Base-by-base conservation (phyloP, 2,888 invertebrate genomes). In the Girardia tigrina region DNA sequence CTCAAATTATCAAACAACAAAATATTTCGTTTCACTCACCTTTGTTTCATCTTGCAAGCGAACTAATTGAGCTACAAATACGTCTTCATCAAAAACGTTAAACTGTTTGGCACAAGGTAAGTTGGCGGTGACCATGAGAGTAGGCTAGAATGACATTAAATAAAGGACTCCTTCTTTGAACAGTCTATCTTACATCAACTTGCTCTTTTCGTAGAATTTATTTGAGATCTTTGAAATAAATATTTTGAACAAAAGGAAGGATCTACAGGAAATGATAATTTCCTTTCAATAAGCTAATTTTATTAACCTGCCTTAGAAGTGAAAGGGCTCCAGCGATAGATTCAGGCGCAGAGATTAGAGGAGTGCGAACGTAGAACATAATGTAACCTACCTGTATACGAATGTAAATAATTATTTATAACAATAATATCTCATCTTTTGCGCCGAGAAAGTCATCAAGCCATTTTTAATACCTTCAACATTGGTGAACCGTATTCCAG, bases 161-260 rank as follows among this genome's bases (percentile, higher is more conserved):
- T 12, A 72, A 26, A 12, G 20, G 23, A 16, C n/a, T 20, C 26
- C 20, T 14, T n/a, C n/a, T n/a, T n/a, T n/a, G n/a, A 12, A 12
- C 36, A 36, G 16, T 12, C 14, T 6, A 69, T 80, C 85, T 82
- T 80, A 87, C 94, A 85, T 99, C 98, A 82, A 97, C 98, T 82
- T 99, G 98, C 83, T 98, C 98, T 83, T 98, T 98, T 75, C 97
- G 88, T 78, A 99, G 86, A 79, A 97, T 97, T 86, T 98, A 97
- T 82, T 98, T 99, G 26, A 99, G 86, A 85, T 99, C 98, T 86
- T 99, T 99, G 83, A 99, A 97, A 90, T 94, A 95, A 77, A 99
- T 93, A 23, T 97, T 97, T 81, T 97, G 94, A 0, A 98, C 95
- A 82, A 93, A 94, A 80, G 98, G 97, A 0, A 95, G 94, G 27